Percentiles rank a stretch among this genome's conserved stretches.
Conservation (phyloP, 2,888 invertebrate species). For the Altica lythri region DNA sequence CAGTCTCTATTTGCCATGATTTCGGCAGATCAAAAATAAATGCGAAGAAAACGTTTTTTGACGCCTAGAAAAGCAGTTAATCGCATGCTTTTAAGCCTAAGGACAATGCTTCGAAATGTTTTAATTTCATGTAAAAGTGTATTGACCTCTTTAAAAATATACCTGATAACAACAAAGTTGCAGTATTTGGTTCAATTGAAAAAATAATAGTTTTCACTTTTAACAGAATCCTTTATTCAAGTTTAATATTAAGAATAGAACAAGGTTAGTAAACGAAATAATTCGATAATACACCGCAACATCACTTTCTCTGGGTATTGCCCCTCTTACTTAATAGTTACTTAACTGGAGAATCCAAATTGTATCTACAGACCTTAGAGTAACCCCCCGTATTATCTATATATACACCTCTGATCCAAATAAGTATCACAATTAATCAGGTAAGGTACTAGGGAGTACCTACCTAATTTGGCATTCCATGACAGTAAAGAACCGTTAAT, state of each 20-base stretch:
- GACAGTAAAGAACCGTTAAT: conserved; percentile 17
- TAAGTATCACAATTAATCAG: too few relatives aligned
- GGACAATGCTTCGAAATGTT: too few relatives aligned
- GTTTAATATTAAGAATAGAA: conserved; percentile 34
- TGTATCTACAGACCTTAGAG: conserved; percentile 28
- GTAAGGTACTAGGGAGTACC: conserved; percentile 10
- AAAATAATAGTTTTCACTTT: too few relatives aligned
- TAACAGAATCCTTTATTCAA: conserved; percentile 26
- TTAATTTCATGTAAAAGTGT: too few relatives aligned
- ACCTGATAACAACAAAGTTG: too few relatives aligned
- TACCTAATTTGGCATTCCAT: conserved; percentile 9
- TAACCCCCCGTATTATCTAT: conserved; percentile 31
- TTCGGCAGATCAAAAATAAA: too few relatives aligned
- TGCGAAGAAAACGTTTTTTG: too few relatives aligned
- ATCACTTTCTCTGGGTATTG: conserved; percentile 57
- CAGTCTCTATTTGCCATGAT: too few relatives aligned
- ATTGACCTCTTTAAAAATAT: too few relatives aligned
- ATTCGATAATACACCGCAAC: conserved; percentile 18
- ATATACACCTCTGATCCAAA: conserved; percentile 31
- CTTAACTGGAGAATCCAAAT: conserved; percentile 38
- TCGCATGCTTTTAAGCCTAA: too few relatives aligned
- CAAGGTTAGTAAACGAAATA: conserved; percentile 29
- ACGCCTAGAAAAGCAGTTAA: too few relatives aligned
- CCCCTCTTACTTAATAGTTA: conserved; percentile 42
- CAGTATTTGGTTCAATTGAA: too few relatives aligned